Base-by-base conservation (phyloP, 30 jellyfish, hydroid and myxozoan genomes). In the Clytia hemisphaerica region DNA sequence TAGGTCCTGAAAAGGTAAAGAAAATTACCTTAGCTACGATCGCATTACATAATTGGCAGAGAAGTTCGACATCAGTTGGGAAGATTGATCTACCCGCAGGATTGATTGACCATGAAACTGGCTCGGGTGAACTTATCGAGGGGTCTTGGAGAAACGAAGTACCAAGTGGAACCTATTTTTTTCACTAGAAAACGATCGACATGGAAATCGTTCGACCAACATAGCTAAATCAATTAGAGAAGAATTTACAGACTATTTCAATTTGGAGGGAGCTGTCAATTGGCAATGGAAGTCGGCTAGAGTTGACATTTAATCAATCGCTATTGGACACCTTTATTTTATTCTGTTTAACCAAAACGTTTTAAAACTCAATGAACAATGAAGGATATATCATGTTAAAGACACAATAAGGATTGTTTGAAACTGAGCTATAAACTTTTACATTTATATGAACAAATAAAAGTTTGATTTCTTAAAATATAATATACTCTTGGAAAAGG, bases 91-190 rank as follows among this genome's bases (percentile, higher is more conserved):
- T 31, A 57, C 85, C 93, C 0, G 22, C 35, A 2, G 84, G 73
- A 61, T 79, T 79, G 68, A 79, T 71, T 54, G 93, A 79, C 61
- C 32, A 40, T 4, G 61, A 64, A 55, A 49, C 67, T 67, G 65
- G 57, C 32, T 6, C 45, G 18, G 79, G 93, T 25, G 58, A 58
- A 44, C 47, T 67, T 27, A 40, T 57, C 32, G 63, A 72, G 16
- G 93, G 93, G 48, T 45, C 74, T 29, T 79, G 85, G 93, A 47
- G 84, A n/a, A 24, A 69, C 0, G 65, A 22, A n/a, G n/a, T 37
- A 49, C 30, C 2, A 33, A 40, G 37, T 27, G 14, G 12, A 69
- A 1, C 15, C 25, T 26, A n/a, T 57, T 37, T 37, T 33, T 57
- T n/a, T 33, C 70, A 31, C 35, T 1, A 22, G 25, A 26, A 21